Evolutionary conservation across 2,797 vertebrate species (phyloP).

Genomic region (Arremon aurantiirostris): DNA sequence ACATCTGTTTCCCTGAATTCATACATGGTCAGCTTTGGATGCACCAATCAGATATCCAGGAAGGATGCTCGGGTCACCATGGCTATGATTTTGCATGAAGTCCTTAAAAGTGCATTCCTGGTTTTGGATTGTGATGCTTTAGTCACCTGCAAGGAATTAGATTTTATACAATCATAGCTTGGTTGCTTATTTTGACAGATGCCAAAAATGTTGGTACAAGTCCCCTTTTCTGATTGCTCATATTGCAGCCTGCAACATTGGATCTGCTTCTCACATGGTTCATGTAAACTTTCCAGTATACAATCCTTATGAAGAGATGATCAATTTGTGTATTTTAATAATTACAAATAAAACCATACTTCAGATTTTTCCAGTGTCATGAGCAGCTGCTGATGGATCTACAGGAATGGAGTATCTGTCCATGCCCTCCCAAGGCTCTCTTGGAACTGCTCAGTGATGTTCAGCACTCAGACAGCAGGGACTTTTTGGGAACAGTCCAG

Average conservation of each 20-base stretch:
- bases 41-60: neutral
- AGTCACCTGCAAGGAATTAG: neutral
- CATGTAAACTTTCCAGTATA: neutral
- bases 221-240: neutral
- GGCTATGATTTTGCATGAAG: neutral
- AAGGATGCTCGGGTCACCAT: neutral
- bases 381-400: neutral
- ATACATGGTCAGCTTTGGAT: neutral
- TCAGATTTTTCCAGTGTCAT: neutral
- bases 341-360: neutral
- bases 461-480: conserved; percentile 43
- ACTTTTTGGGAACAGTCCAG: conserved; percentile 48
- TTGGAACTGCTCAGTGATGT: conserved; percentile 30
- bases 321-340: conserved; percentile 19
- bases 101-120: neutral
- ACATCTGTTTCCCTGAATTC: neutral
- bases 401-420: neutral
- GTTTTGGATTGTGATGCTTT: neutral
- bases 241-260: neutral
- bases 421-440: conserved; percentile 20
- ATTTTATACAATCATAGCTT: neutral
- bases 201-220: neutral
- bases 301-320: neutral
- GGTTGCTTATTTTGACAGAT: neutral
- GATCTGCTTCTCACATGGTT: neutral